phyloP scores from a whole-genome alignment of 2,797 vertebrate species.

The Eospalax fontanierii region DNA sequence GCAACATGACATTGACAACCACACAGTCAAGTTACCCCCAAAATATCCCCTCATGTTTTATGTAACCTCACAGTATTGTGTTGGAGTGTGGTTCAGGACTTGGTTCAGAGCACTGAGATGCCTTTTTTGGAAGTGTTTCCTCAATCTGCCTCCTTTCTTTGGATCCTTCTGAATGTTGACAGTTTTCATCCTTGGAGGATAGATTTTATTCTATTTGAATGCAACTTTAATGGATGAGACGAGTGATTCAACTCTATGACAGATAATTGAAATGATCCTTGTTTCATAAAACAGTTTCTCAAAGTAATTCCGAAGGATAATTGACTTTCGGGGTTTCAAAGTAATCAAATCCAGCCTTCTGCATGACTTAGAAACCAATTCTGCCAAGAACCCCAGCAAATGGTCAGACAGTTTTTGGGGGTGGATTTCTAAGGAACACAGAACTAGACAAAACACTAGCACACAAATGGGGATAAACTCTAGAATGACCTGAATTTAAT shows the following conservation, averaged over 20 bases:
- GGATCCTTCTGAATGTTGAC: conserved; percentile 1
- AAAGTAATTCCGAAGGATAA: conserved; percentile 69
- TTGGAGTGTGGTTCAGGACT: not conserved
- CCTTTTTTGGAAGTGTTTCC: not conserved
- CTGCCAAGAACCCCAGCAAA: conserved; percentile 28
- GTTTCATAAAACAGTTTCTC: conserved; percentile 63
- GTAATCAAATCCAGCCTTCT: conserved; percentile 61
- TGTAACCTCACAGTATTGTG: not conserved
- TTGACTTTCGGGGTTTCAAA: conserved; percentile 14
- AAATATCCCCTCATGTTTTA: not conserved
- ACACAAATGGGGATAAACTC: not conserved
- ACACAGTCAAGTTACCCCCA: not conserved
- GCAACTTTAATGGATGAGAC: conserved; percentile 35
- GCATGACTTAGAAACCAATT: conserved; percentile 31
- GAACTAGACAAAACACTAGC: conserved; percentile 16
- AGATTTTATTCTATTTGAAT: conserved; percentile 60
- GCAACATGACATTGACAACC: not conserved
- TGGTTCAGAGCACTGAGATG: not conserved
- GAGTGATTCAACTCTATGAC: conserved; percentile 41
- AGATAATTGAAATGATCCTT: conserved; percentile 33
- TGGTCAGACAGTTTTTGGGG: not conserved
- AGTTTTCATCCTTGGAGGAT: not conserved
- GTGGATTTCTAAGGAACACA: conserved; percentile 39
- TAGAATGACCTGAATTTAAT: not conserved
- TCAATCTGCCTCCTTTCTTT: not conserved